Base-by-base conservation (phyloP, 2,797 vertebrate genomes). In the Diplodus puntazzo region DNA sequence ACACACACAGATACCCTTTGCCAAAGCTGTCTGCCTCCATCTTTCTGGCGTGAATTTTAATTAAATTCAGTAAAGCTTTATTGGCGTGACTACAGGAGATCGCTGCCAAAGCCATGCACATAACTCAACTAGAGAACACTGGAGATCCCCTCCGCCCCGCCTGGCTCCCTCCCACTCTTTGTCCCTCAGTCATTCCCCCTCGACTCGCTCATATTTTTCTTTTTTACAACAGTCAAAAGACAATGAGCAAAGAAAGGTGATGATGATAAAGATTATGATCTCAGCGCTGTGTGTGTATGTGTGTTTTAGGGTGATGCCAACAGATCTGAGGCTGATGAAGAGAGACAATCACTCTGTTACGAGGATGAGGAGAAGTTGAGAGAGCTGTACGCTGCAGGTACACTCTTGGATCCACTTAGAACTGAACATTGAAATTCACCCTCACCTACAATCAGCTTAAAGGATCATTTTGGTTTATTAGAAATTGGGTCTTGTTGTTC, bases 331-430 rank as follows among this genome's bases (percentile, higher is more conserved):
- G 81, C 94, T 0, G 98, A 98, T 2, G 98, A 98, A 17, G 98
- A 99, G 57, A 96, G 96, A 87, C 95, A 94, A 0, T 99, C 98
- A 0, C 85, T 95, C 52, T 96, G 93, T 80, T 96, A 95, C 0
- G 98, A 99, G 81, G 98, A 98, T 2, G 98, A 99, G 70, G 97
- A 98, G 89, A 98, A 97, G 89, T 82, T 97, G 67, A 96, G 95
- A 72, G 97, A 97, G 23, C 87, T 97, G 18, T 95, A 82, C 48
- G 93, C 96, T 67, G 92, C 97, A 92, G 97, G 98, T 98, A 88
- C 60, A 64, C 54, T 30, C 71, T 20, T 20, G 27, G 12, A 69
- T 73, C 16, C 67, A 21, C 6, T 43, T n/a, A 43, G 2, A 11
- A 10, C 48, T 46, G 7, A 6, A 48, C 30, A 3, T 46, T 20